Evolutionary conservation across 2,888 invertebrate species (phyloP).

Genomic region (Imbricaverruca yamaguchii): DNA sequence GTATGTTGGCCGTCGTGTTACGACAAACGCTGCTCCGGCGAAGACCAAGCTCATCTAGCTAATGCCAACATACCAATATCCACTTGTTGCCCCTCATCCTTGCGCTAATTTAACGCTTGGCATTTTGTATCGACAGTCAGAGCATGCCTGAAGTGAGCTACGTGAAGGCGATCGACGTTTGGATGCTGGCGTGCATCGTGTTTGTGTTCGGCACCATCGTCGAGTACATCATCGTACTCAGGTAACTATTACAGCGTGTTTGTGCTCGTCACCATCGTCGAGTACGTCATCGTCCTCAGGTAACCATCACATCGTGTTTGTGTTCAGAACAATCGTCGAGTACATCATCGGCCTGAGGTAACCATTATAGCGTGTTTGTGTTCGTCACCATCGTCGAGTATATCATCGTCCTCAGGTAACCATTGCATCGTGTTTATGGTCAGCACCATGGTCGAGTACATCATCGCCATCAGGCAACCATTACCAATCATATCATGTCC

Average conservation of each 20-base stretch:
- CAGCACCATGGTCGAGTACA: conserved; percentile 8
- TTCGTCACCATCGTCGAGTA: too few relatives aligned
- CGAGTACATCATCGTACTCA: conserved; percentile 2
- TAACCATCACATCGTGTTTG: neutral
- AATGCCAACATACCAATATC: too few relatives aligned
- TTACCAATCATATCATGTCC: neutral
- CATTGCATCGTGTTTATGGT: neutral
- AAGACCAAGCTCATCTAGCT: too few relatives aligned
- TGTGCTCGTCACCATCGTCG: neutral
- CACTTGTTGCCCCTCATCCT: too few relatives aligned
- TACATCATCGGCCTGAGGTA: too few relatives aligned
- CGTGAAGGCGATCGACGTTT: neutral
- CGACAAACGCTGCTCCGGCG: too few relatives aligned
- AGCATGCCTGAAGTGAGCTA: neutral
- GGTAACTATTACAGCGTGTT: neutral
- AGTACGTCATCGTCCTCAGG: conserved; percentile 5
- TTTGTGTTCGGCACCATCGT: conserved; percentile 15
- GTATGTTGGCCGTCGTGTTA: too few relatives aligned
- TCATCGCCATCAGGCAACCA: neutral
- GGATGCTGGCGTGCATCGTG: conserved; percentile 4
- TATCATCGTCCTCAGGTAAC: neutral
- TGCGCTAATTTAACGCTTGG: too few relatives aligned
- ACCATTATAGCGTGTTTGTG: too few relatives aligned
- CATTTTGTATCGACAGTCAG: neutral
- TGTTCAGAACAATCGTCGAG: too few relatives aligned